phyloP scores from a whole-genome alignment of 1,140 invertebrate species.

The Dryas iulia region DNA sequence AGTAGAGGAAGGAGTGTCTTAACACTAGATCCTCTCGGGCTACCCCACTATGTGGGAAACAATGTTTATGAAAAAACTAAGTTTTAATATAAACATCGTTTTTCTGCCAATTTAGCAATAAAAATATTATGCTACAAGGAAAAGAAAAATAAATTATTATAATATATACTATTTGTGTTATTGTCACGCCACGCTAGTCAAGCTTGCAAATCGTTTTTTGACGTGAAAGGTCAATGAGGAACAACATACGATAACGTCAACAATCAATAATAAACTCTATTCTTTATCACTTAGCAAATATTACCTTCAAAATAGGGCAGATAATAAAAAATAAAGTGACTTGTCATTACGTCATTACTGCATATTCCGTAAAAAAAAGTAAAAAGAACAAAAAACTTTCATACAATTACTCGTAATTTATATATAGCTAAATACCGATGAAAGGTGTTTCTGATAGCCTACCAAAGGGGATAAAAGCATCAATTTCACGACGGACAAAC shows the following conservation, averaged over 20 bases:
- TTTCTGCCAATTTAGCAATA: too few species aligned
- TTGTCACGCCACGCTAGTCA: neutral
- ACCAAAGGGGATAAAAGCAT: slow-evolving; percentile 30
- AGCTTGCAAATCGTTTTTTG: neutral
- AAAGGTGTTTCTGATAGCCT: slow-evolving; percentile 12
- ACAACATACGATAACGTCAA: neutral
- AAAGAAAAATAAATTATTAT: neutral
- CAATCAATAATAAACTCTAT: too few species aligned
- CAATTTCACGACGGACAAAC: slow-evolving; percentile 50
- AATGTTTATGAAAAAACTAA: too few species aligned
- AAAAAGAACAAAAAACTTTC: neutral
- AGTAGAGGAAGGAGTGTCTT: too few species aligned
- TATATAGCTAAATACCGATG: slow-evolving; percentile 14
- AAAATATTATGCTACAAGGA: too few species aligned
- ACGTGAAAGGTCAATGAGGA: slow-evolving; percentile 1
- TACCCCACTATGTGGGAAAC: too few species aligned
- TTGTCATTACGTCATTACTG: neutral
- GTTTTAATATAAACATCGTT: too few species aligned
- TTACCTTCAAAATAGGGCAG: too few species aligned
- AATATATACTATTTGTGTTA: neutral
- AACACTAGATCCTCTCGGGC: too few species aligned
- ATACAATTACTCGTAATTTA: neutral
- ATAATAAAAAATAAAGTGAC: too few species aligned
- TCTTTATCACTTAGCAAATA: too few species aligned
- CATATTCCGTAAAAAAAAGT: neutral